These are phyloP conservation scores for Phytoseiulus persimilis DNA, from an alignment of 2,888 invertebrate genomes.

Conservation along the genomic window DNA sequence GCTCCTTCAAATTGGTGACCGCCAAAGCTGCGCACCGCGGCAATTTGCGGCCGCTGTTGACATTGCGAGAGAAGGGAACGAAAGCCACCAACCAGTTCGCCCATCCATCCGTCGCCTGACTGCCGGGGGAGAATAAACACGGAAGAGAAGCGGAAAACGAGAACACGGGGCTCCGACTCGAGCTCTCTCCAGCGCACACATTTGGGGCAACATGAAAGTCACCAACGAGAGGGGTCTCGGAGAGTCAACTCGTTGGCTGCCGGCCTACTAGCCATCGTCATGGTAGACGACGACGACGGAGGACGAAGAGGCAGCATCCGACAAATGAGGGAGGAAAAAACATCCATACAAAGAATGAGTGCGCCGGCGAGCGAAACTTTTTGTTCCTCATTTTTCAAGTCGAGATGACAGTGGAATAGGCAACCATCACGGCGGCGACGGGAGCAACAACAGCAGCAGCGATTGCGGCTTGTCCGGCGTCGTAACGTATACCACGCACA, in stretches of 20 bases:
- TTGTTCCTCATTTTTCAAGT: background rate
- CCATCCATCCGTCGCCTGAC: no score
- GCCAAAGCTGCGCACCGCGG: background rate
- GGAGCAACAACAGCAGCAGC: background rate
- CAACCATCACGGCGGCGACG: background rate
- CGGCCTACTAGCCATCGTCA: no score
- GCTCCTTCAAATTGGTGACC: background rate
- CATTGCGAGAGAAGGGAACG: background rate
- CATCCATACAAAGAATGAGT: background rate
- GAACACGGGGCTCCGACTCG: no score
- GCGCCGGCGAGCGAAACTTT: background rate
- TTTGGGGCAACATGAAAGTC: no score
- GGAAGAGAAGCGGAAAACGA: no score
- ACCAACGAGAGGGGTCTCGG: no score
- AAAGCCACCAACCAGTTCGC: background rate
- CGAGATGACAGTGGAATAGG: background rate
- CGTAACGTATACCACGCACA: no score
- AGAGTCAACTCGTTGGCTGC: no score
- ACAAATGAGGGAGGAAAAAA: background rate
- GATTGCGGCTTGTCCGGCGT: background rate
- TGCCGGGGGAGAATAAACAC: no score
- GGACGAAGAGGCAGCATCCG: background rate
- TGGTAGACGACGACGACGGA: no score
- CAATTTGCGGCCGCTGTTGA: background rate
- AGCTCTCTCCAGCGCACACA: no score